Evolutionary conservation across 2,888 invertebrate species (phyloP), one percentile per base, ranked within the genome.

Genomic region (Dimorphilus gyrociliatus): DNA sequence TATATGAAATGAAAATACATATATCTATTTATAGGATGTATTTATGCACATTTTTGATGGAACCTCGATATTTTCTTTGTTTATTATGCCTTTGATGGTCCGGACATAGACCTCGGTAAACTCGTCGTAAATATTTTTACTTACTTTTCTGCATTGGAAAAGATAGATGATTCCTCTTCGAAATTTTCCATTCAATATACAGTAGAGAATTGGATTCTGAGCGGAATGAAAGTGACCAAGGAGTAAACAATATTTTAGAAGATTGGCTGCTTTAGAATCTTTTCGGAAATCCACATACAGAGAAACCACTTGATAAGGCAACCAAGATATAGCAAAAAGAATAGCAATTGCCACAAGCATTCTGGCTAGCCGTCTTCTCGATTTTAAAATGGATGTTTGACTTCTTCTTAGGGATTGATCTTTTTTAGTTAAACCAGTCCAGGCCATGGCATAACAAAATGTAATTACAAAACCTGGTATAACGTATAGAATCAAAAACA

Each of bases 281-380:
- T 19, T 15, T 16, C 12, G 19, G 30, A 37, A 37, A 25, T 39
- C 37, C n/a, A 34, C 16, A 25, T 31, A 36, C 12, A 42, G 36
- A 14, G 25, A 34, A 29, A 32, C 26, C 23, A 33, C 27, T n/a
- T n/a, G n/a, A n/a, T n/a, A n/a, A n/a, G 80, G 80, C 27, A 79
- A 64, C 80, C 80, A 80, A 59, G 78, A 79, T 3, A 74, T 55
- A 0, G 78, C 77, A 50, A 80, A 80, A 19, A 79, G 69, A 3
- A 76, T 69, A 0, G 78, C 78, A 13, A 80, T 64, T 1, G 77
- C 67, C 1, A 79, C 66, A 17, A 79, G 67, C 40, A 79, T 76
- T 69, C 76, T 74, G 0, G 79, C 80, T n/a, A 78, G 75, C 25
- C 77, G 67, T 48, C 75, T 72, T 6, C 44, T 21, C 4, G 38